These are phyloP conservation scores for Globia sparganii DNA, from an alignment of 2,888 invertebrate species.

Conservation along the genomic window DNA sequence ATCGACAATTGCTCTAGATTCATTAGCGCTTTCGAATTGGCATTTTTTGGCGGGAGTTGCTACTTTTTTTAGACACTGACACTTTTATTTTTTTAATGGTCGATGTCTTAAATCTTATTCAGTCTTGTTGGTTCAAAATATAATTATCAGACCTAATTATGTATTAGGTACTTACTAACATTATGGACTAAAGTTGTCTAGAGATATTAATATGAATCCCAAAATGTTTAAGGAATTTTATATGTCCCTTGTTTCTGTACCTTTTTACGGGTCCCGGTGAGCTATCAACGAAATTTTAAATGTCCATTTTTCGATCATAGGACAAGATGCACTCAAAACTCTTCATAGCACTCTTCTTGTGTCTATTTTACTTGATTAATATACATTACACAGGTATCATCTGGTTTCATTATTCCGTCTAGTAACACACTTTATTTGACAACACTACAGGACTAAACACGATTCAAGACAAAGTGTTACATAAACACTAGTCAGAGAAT, in stretches of 20 bases:
- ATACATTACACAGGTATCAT: not conserved
- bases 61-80: conserved; percentile 20
- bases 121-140: not conserved
- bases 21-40: not conserved
- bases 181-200: not conserved
- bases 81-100: not conserved
- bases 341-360: not conserved
- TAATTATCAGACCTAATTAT: not conserved
- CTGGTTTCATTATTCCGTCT: not conserved
- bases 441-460: not conserved
- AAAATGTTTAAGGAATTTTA: not conserved
- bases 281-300: not conserved
- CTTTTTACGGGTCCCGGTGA: not conserved
- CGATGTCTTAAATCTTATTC: not conserved
- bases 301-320: not conserved
- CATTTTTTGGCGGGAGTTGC: conserved; percentile 25
- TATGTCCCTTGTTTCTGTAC: not conserved
- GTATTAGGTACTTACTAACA: not conserved
- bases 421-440: not conserved
- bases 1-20: not conserved
- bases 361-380: not conserved
- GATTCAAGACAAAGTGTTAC: conserved; percentile 5
- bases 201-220: not conserved
- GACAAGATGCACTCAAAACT: not conserved
- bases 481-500: conserved; percentile 11